A percentile compares a stretch with the other conserved stretches of the same genome.
Conservation (phyloP, 2,113 vertebrate genomes). For the Chiloscyllium plagiosum region DNA sequence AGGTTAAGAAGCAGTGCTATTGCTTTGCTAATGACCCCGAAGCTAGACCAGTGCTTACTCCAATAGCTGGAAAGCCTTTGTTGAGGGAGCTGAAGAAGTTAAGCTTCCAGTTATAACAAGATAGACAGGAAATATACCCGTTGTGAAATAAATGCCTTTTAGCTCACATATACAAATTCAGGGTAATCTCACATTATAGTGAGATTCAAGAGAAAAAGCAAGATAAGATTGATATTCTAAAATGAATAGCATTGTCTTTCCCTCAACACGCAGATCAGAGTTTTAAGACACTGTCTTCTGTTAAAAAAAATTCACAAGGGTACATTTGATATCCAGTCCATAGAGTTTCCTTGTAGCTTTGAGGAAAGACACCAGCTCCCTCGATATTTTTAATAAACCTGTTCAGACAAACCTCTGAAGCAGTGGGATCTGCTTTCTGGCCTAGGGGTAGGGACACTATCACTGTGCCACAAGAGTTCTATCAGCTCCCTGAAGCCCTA, state of each 20-base stretch:
- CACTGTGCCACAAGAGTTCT: no score
- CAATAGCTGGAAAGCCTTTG: not conserved
- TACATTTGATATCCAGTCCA: no score
- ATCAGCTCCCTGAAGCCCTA: no score
- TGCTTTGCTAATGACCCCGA: not conserved
- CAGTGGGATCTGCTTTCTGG: no score
- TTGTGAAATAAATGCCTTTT: not conserved
- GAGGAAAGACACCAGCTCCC: no score
- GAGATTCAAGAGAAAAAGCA: not conserved
- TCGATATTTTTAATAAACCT: no score
- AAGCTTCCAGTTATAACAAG: not conserved
- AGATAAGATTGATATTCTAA: not conserved
- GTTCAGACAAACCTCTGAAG: no score
- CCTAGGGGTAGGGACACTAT: no score
- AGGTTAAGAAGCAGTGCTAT: not conserved
- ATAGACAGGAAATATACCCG: not conserved
- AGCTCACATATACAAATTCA: not conserved
- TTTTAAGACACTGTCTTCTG: not conserved
- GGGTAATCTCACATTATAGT: not conserved
- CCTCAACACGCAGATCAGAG: not conserved
- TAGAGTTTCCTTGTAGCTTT: no score
- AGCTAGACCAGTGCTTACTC: no score
- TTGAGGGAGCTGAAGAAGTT: not conserved
- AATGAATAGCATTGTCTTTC: not conserved
- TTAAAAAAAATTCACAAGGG: no score